These are phyloP conservation scores for Hippoglossus stenolepis DNA, from an alignment of 2,113 vertebrate species.

Conservation along the genomic window DNA sequence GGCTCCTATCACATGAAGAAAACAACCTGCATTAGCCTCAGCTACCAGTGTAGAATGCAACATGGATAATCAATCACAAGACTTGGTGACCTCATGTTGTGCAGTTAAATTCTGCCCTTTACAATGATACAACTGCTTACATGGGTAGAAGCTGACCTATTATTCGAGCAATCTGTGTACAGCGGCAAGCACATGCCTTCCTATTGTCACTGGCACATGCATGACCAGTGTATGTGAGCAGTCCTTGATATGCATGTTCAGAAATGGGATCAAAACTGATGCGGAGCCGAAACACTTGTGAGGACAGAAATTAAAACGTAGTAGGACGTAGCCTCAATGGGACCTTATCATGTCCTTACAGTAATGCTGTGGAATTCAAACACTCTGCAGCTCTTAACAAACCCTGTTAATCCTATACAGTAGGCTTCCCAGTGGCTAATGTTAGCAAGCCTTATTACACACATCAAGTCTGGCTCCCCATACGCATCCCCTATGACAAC, in stretches of 20 bases:
- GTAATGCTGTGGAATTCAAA: background rate
- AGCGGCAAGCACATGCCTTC: too few relatives aligned
- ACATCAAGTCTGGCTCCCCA: background rate
- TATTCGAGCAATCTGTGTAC: too few relatives aligned
- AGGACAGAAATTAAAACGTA: too few relatives aligned
- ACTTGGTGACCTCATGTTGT: too few relatives aligned
- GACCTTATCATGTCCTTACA: background rate
- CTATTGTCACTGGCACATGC: too few relatives aligned
- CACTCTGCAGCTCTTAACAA: background rate
- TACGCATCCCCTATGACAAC: background rate
- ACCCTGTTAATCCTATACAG: background rate
- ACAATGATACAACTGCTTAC: too few relatives aligned
- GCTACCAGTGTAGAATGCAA: too few relatives aligned
- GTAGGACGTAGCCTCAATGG: background rate
- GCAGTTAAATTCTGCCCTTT: too few relatives aligned
- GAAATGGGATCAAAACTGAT: background rate
- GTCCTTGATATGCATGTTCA: too few relatives aligned
- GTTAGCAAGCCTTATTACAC: background rate
- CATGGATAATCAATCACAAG: background rate
- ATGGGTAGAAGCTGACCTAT: background rate
- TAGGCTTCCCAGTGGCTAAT: background rate
- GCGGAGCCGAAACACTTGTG: background rate
- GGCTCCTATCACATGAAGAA: too few relatives aligned
- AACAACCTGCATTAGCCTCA: too few relatives aligned
- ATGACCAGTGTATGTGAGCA: too few relatives aligned